Conservation (phyloP, 2,888 invertebrate species). For the Drosophila setosimentum region DNA sequence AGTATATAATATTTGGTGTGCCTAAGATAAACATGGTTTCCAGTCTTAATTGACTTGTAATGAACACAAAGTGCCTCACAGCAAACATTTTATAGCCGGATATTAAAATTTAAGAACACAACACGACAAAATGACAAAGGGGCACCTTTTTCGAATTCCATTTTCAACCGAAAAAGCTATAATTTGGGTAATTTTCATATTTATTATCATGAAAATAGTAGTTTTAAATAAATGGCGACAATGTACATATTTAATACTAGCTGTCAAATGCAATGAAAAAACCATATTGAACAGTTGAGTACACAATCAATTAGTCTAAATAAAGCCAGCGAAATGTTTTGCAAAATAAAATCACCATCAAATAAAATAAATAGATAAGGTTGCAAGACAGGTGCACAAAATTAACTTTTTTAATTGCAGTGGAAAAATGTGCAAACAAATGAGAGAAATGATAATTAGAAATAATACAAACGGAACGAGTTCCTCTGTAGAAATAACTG, state of each 20-base stretch:
- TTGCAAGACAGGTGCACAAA: slow-evolving; percentile 18
- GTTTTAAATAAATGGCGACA: slow-evolving; percentile 1
- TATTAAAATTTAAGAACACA: background rate
- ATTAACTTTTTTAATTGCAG: slow-evolving; percentile 22
- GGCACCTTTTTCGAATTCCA: slow-evolving; percentile 4
- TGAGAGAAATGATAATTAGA: background rate
- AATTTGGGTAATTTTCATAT: background rate
- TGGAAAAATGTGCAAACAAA: background rate
- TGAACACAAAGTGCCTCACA: background rate
- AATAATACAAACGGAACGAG: background rate
- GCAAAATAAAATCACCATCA: background rate
- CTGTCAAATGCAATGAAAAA: background rate
- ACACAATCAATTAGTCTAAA: background rate
- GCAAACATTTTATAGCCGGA: slow-evolving; percentile 1
- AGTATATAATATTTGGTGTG: background rate
- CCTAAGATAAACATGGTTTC: background rate
- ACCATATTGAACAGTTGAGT: background rate
- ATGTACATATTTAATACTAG: background rate
- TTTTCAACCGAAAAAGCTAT: background rate
- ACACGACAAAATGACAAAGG: background rate
- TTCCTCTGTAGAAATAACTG: background rate
- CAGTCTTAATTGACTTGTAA: slow-evolving; percentile 10
- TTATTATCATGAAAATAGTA: background rate
- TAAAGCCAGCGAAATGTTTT: background rate
- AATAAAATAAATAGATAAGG: slow-evolving; percentile 9